Evolutionary conservation across 2,888 invertebrate genomes (phyloP), one percentile per base, ranked within the genome.

Genomic region (Acanthosepion pharaonis): DNA sequence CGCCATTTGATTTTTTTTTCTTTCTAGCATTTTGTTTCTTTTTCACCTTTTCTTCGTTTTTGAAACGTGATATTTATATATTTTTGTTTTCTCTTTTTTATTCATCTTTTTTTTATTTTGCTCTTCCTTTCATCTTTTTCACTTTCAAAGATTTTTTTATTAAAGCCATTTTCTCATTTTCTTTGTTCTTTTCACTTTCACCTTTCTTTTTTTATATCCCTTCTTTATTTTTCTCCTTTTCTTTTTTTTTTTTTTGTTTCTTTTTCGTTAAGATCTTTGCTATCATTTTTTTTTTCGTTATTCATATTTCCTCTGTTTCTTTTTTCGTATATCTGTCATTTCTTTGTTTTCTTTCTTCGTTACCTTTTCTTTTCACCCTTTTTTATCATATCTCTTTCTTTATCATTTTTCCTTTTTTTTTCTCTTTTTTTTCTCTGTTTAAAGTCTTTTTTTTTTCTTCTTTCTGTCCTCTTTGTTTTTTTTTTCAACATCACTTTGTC

Each of bases 21-120:
- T 55, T 55, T 18, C 59, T 23, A 5, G 5, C n/a, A 1, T 78
- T n/a, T 33, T 33, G 5, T n/a, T n/a, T 78, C 15, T 33, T n/a
- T 1, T n/a, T 33, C 15, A 1, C 3, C 20, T 78, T 15, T 28
- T n/a, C 8, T 28, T n/a, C n/a, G 0, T 20, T n/a, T 78, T 28
- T 5, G 5, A n/a, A 4, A 0, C 5, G 8, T 33, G 33, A 33
- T 33, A 33, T 33, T 33, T 33, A 8, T 28, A 0, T 0, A 5
- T 11, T 11, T 5, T 28, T 28, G 1, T n/a, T 28, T 9, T 25
- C 25, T 6, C 8, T n/a, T 78, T 78, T 8, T 28, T 8, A 0
- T 0, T 8, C 28, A 28, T 9, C 6, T 0, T 9, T n/a, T 8
- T n/a, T 3, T 6, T 11, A 3, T 9, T n/a, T 1, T 28, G 5